Percentiles rank a stretch among this genome's conserved stretches.
These are phyloP conservation scores for Sisyra nigra DNA, from an alignment of 2,888 invertebrate species.

Conservation along the genomic window DNA sequence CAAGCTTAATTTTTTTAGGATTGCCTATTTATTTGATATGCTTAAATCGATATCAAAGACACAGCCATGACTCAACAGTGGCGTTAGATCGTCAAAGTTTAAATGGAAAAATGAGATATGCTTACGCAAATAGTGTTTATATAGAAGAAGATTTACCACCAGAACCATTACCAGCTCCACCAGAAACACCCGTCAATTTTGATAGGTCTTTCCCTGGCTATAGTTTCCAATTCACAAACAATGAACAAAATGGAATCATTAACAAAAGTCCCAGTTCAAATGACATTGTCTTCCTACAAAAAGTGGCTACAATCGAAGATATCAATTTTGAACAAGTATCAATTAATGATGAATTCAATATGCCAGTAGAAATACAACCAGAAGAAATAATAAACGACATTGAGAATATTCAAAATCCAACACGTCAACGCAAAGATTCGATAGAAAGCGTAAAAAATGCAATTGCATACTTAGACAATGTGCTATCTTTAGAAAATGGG, in stretches of 20 bases:
- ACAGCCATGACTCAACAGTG: background rate
- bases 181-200: background rate
- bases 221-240: background rate
- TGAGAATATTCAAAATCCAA: background rate
- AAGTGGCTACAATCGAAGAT: too few species aligned
- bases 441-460: background rate
- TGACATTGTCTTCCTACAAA: too few species aligned
- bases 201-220: background rate
- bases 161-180: background rate
- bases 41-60: slow-evolving; percentile 13
- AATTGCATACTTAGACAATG: background rate
- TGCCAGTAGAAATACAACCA: background rate
- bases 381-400: background rate
- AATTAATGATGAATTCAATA: too few species aligned
- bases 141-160: background rate
- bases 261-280: too few species aligned
- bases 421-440: background rate
- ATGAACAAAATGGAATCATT: too few species aligned
- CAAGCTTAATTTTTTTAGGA: slow-evolving; percentile 21
- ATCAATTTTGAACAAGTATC: too few species aligned
- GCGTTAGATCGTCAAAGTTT: background rate
- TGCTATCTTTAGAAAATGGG: too few species aligned
- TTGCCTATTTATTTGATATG: slow-evolving; percentile 23
- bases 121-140: slow-evolving; percentile 1
- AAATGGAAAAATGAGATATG: slow-evolving; percentile 2